These are phyloP conservation scores for Embiotoca jacksoni DNA, from an alignment of 2,113 vertebrate genomes.

Conservation along the genomic window DNA sequence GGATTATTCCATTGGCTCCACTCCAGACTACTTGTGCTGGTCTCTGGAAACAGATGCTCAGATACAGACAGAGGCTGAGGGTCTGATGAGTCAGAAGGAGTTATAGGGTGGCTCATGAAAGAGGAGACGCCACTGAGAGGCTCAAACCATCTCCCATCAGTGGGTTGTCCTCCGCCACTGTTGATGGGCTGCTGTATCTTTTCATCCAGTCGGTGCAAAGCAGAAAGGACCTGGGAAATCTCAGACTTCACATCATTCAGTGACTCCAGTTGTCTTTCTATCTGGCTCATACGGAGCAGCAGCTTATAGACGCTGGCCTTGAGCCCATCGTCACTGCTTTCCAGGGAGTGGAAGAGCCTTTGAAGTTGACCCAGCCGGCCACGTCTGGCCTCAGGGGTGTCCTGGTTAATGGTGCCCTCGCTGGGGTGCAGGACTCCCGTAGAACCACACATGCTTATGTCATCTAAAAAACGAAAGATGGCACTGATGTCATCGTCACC, in stretches of 20 bases:
- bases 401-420: constrained; percentile 78
- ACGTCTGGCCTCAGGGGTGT: constrained; percentile 88
- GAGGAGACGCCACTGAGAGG: constrained; percentile 83
- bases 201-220: constrained; percentile 92
- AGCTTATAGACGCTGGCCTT: constrained; percentile 93
- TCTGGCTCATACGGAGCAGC: constrained; percentile 92
- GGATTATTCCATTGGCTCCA: constrained; percentile 75
- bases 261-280: constrained; percentile 94
- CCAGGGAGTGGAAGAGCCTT: constrained; percentile 85
- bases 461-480: constrained; percentile 97
- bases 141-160: constrained; percentile 74
- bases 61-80: constrained; percentile 80
- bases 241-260: constrained; percentile 93
- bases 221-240: constrained; percentile 94
- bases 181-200: constrained; percentile 89
- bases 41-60: constrained; percentile 84
- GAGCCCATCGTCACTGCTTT: constrained; percentile 89
- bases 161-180: constrained; percentile 75
- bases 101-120: constrained; percentile 85
- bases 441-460: constrained; percentile 96
- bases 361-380: constrained; percentile 84
- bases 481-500: constrained; percentile 95
- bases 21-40: constrained; percentile 88
- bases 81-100: constrained; percentile 81
- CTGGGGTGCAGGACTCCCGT: constrained; percentile 91